Conservation (phyloP, 2,113 vertebrate species). For the Corapipo altera region DNA sequence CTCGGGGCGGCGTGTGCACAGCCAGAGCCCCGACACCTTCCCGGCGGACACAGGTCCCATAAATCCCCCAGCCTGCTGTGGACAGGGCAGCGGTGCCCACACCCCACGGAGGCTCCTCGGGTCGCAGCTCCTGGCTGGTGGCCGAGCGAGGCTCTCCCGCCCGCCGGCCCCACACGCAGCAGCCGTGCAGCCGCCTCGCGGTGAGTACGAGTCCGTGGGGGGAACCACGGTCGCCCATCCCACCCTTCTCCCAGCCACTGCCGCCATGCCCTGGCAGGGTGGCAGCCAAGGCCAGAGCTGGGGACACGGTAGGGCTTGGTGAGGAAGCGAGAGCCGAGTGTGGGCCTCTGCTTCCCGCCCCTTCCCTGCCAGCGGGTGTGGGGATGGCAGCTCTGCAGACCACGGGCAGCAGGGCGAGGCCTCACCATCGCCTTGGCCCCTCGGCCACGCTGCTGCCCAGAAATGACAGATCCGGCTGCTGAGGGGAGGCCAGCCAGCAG, state of each 20-base stretch:
- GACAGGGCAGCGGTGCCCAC: not conserved
- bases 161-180: not conserved
- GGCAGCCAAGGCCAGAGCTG: accelerated
- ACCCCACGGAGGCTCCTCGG: not conserved
- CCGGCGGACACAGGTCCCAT: not conserved
- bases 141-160: not conserved
- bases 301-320: not conserved
- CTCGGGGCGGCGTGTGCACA: not conserved
- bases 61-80: not conserved
- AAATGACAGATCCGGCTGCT: not conserved
- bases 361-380: not conserved
- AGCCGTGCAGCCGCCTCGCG: not conserved
- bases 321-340: not conserved
- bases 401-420: not conserved
- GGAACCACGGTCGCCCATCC: not conserved
- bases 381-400: not conserved
- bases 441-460: not conserved
- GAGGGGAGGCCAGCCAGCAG: not conserved
- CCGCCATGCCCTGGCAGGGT: not conserved
- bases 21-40: constrained; percentile 52
- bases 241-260: not conserved
- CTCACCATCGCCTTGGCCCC: not conserved
- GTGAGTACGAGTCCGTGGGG: constrained; percentile 16
- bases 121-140: not conserved
- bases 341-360: constrained; percentile 26